Conservation (phyloP, 2,797 vertebrate species). For the Danio kyathit region DNA sequence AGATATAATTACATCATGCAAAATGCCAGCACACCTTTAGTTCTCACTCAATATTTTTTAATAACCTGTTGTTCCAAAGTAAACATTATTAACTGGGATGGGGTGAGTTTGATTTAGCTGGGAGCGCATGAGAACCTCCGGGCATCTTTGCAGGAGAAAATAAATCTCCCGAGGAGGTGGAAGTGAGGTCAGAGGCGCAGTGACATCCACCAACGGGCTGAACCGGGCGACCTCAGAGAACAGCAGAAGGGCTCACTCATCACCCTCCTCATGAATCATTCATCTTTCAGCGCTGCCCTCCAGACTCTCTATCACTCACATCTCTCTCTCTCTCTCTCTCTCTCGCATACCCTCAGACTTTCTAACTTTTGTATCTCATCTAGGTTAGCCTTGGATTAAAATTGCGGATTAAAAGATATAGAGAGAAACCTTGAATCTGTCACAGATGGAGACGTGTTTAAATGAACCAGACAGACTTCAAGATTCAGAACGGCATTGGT, state of each 20-base stretch:
- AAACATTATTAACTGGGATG: slow-evolving; percentile 18
- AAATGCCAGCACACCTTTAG: neutral
- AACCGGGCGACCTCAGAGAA: slow-evolving; percentile 52
- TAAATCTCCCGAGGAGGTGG: slow-evolving; percentile 36
- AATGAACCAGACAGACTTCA: slow-evolving; percentile 21
- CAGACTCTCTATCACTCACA: slow-evolving; percentile 50
- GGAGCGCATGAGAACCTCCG: slow-evolving; percentile 5
- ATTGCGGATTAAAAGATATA: slow-evolving; percentile 37
- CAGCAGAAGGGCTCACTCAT: slow-evolving; percentile 55
- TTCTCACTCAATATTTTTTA: slow-evolving; percentile 1
- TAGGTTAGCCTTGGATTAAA: slow-evolving; percentile 36
- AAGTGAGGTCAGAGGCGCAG: slow-evolving; percentile 24
- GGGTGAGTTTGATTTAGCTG: slow-evolving; percentile 12
- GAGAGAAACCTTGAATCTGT: slow-evolving; percentile 45
- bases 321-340: neutral
- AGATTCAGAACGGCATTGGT: slow-evolving; percentile 23
- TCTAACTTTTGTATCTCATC: slow-evolving; percentile 35
- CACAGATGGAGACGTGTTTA: neutral
- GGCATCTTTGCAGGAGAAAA: slow-evolving; percentile 21
- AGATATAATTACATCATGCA: neutral
- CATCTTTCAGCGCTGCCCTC: slow-evolving; percentile 50
- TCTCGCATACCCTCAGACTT: slow-evolving; percentile 20
- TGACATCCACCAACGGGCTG: slow-evolving; percentile 49
- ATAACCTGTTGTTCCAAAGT: slow-evolving; percentile 8
- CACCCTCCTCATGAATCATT: slow-evolving; percentile 61